Evolutionary conservation across 2,888 invertebrate genomes (phyloP).

Genomic region (Callosobruchus maculatus): DNA sequence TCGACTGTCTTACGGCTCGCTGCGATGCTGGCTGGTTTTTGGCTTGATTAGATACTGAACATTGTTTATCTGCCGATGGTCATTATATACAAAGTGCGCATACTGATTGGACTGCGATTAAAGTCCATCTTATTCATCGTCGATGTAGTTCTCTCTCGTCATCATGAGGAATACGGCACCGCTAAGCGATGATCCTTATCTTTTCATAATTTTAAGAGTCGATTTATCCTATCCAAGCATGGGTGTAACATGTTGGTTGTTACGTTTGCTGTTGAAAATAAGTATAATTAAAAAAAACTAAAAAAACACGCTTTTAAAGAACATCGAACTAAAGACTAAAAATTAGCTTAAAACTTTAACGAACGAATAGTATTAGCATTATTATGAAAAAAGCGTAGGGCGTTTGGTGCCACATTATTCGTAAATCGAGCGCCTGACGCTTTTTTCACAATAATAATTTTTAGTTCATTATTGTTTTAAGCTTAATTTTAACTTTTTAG

Average conservation of each 20-base stretch:
- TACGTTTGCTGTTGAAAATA: too few species aligned
- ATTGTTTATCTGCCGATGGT: conserved; percentile 28
- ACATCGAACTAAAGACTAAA: too few species aligned
- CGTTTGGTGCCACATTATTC: too few species aligned
- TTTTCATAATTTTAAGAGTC: not conserved
- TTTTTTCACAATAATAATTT: too few species aligned
- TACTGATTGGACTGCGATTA: conserved; percentile 35
- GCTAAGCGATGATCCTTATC: not conserved
- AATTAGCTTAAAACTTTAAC: too few species aligned
- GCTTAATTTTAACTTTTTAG: too few species aligned
- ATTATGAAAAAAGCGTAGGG: too few species aligned
- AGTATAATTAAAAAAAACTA: too few species aligned
- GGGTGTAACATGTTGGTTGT: not conserved
- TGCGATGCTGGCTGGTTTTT: conserved; percentile 2
- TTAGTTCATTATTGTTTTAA: too few species aligned
- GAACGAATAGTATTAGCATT: too few species aligned
- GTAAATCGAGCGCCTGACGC: too few species aligned
- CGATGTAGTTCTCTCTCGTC: not conserved
- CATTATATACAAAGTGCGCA: conserved; percentile 37
- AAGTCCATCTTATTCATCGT: conserved; percentile 28
- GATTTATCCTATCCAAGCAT: not conserved
- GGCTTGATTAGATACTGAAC: conserved; percentile 13
- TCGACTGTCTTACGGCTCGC: not conserved
- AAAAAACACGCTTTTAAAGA: too few species aligned
- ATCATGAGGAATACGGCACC: not conserved